Evolutionary conservation across 2,888 invertebrate genomes (phyloP).

Genomic region (Philereme transversata): DNA sequence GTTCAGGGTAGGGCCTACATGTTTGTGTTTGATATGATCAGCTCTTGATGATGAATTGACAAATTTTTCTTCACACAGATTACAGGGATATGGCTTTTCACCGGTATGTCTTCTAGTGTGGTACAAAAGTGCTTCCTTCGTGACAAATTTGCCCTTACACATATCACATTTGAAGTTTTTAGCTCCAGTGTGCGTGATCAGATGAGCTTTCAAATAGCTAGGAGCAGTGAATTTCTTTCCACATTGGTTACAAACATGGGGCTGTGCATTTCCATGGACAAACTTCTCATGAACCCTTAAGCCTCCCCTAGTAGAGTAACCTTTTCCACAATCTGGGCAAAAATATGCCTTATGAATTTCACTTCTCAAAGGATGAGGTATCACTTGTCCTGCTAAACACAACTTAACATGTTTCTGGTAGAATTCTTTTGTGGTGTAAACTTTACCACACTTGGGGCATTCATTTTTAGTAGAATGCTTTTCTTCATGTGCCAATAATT

Average conservation of each 20-base stretch:
- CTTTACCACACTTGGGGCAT: conserved; percentile 73
- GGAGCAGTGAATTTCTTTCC: conserved; percentile 75
- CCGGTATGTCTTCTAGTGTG: conserved; percentile 75
- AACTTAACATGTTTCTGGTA: conserved; percentile 66
- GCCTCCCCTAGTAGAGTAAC: conserved; percentile 70
- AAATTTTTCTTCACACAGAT: conserved; percentile 66
- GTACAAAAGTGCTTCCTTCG: conserved; percentile 73
- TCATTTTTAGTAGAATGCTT: conserved; percentile 61
- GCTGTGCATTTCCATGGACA: conserved; percentile 68
- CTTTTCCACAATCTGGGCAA: conserved; percentile 68
- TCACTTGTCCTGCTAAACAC: conserved; percentile 62
- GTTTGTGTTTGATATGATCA: conserved; percentile 74
- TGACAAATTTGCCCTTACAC: conserved; percentile 67
- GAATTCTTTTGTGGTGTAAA: conserved; percentile 66
- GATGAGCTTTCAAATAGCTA: conserved; percentile 54
- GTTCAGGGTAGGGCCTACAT: conserved; percentile 66
- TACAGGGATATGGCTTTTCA: conserved; percentile 72
- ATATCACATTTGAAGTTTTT: conserved; percentile 70
- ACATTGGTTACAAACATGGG: conserved; percentile 66
- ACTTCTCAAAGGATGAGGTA: conserved; percentile 68
- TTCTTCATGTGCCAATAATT: conserved; percentile 62
- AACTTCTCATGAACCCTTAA: conserved; percentile 70
- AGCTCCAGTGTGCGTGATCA: conserved; percentile 69
- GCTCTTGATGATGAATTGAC: conserved; percentile 75
- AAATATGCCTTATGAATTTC: conserved; percentile 55